Evolutionary conservation across 2,113 vertebrate species (phyloP).

Genomic region (Mesitornis unicolor): DNA sequence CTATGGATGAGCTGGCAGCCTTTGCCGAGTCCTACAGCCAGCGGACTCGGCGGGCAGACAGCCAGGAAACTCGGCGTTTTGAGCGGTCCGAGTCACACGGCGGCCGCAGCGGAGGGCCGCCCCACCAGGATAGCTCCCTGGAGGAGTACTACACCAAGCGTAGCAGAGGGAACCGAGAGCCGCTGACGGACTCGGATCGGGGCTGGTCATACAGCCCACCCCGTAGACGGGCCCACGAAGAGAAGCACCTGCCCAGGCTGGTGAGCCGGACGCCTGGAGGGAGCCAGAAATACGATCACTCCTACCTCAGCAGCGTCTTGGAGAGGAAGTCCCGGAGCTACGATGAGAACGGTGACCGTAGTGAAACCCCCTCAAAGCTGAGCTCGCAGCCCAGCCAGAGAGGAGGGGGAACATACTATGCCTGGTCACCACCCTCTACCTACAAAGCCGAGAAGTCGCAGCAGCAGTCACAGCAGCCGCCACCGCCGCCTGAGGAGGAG

Average conservation of each 20-base stretch:
- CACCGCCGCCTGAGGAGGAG: slow-evolving; percentile 64
- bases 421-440: slow-evolving; percentile 74
- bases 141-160: slow-evolving; percentile 73
- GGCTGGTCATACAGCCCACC: slow-evolving; percentile 80
- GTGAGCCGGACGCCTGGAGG: slow-evolving; percentile 76
- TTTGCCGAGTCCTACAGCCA: slow-evolving; percentile 85
- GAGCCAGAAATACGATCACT: slow-evolving; percentile 82
- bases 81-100: slow-evolving; percentile 70
- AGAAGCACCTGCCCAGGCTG: slow-evolving; percentile 79
- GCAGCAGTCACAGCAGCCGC: slow-evolving; percentile 47
- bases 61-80: slow-evolving; percentile 74
- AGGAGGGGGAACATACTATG: slow-evolving; percentile 73
- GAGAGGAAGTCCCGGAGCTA: slow-evolving; percentile 83
- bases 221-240: slow-evolving; percentile 75
- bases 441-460: slow-evolving; percentile 70
- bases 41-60: slow-evolving; percentile 72
- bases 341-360: slow-evolving; percentile 68
- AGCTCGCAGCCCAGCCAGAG: slow-evolving; percentile 78
- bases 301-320: slow-evolving; percentile 81
- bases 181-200: slow-evolving; percentile 62
- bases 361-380: slow-evolving; percentile 83
- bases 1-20: slow-evolving; percentile 93
- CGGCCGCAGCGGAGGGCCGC: not conserved
- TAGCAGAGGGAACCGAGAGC: slow-evolving; percentile 70
- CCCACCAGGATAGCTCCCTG: slow-evolving; percentile 67